Evolutionary conservation across 2,113 vertebrate species (phyloP).

Genomic region (Gallinago media): DNA sequence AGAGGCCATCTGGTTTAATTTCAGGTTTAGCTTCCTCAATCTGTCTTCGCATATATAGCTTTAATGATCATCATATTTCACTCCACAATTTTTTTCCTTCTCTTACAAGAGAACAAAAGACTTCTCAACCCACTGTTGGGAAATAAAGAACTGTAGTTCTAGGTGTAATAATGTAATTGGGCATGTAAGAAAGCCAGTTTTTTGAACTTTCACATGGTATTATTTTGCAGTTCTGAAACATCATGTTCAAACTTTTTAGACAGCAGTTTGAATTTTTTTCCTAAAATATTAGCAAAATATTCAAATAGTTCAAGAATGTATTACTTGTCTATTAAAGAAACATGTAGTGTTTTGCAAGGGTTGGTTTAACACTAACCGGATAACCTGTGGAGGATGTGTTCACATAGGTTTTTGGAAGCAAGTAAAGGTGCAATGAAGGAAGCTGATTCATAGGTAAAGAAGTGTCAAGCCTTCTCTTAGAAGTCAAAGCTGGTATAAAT

Average conservation of each 20-base stretch:
- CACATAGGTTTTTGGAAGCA: not conserved
- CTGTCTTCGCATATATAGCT: not conserved
- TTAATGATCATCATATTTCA: not conserved
- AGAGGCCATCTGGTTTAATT: conserved; percentile 5
- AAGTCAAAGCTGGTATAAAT: not conserved
- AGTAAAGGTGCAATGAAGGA: not conserved
- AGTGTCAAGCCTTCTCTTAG: not conserved
- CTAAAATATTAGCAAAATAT: not conserved
- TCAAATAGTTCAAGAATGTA: not conserved
- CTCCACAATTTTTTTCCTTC: not conserved
- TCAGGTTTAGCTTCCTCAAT: not conserved
- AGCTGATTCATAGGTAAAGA: not conserved
- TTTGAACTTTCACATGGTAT: not conserved
- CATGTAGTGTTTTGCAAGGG: not conserved
- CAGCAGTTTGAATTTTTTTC: fast-evolving
- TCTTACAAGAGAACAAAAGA: not conserved
- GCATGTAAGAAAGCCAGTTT: not conserved
- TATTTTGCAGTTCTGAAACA: not conserved
- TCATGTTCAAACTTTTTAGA: not conserved
- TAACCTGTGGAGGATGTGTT: not conserved
- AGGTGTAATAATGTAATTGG: not conserved
- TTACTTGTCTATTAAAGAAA: not conserved
- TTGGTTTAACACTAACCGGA: not conserved
- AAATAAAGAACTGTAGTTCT: not conserved
- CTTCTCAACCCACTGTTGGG: not conserved